These are phyloP conservation scores for Aricia agestis DNA, from an alignment of 1,140 invertebrate genomes.

Conservation along the genomic window DNA sequence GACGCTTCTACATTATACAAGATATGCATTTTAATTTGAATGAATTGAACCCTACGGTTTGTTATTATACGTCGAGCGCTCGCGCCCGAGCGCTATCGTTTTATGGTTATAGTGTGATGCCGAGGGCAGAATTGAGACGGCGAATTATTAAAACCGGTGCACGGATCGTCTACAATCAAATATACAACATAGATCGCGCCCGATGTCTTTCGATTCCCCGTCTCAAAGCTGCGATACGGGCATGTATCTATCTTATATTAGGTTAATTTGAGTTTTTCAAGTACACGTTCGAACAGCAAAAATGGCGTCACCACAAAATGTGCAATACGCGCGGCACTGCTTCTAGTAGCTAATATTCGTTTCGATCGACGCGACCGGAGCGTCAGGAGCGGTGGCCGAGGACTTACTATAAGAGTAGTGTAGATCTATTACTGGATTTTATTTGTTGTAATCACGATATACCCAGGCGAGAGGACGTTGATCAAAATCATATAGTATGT, in stretches of 20 bases:
- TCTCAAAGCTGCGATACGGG: not conserved
- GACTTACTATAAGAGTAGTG: constrained; percentile 28
- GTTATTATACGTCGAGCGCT: constrained; percentile 1
- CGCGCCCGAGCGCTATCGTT: not conserved
- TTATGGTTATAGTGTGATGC: not conserved
- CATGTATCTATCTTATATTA: constrained; percentile 6
- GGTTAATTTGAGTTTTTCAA: constrained; percentile 4
- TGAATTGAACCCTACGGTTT: constrained; percentile 2
- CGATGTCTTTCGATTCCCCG: not conserved
- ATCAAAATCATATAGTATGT: constrained; percentile 69
- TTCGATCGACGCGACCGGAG: not conserved
- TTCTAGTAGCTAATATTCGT: constrained; percentile 11
- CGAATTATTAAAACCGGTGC: not conserved
- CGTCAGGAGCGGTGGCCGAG: constrained; percentile 14
- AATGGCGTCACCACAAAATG: constrained; percentile 26
- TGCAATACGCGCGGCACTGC: constrained; percentile 25
- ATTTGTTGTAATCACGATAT: constrained; percentile 35
- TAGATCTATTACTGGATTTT: constrained; percentile 35
- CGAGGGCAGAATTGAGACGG: not conserved
- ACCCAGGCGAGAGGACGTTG: constrained; percentile 50
- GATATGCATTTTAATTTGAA: constrained; percentile 12
- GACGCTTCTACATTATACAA: constrained; percentile 1
- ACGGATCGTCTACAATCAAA: not conserved
- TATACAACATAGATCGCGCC: not conserved
- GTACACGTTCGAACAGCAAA: not conserved